Percentiles rank a stretch among this genome's conserved stretches.
Evolutionary conservation across 1,140 invertebrate species (phyloP).

Genomic region (Lycorma delicatula): DNA sequence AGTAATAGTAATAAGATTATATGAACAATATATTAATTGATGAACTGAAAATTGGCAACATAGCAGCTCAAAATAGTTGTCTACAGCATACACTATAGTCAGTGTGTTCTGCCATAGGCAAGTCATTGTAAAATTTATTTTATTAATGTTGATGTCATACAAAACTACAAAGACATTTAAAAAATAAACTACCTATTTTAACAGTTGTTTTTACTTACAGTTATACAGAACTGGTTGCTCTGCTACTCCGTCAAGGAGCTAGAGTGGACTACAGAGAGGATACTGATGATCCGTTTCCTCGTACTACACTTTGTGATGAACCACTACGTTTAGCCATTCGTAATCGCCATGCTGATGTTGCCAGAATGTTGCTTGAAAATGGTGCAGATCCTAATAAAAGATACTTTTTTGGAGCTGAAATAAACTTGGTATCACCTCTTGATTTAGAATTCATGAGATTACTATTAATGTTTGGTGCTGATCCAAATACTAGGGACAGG

Average conservation of each 20-base stretch:
- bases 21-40: too few relatives aligned
- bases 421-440: constrained; percentile 68
- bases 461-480: constrained; percentile 71
- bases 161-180: too few relatives aligned
- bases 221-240: constrained; percentile 58
- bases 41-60: too few relatives aligned
- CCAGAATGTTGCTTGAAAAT: constrained; percentile 52
- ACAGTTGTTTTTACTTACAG: too few relatives aligned
- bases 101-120: too few relatives aligned
- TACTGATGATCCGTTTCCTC: constrained; percentile 41
- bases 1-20: too few relatives aligned
- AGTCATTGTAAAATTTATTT: too few relatives aligned
- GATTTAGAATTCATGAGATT: constrained; percentile 75
- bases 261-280: constrained; percentile 67
- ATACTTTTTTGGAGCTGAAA: constrained; percentile 85
- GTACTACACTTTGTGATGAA: constrained; percentile 69
- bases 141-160: too few relatives aligned
- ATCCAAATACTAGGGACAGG: constrained; percentile 75
- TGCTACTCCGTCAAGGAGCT: constrained; percentile 70
- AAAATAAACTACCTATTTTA: too few relatives aligned
- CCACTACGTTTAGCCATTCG: constrained; percentile 72
- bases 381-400: constrained; percentile 67
- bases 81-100: too few relatives aligned
- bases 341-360: constrained; percentile 68
- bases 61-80: too few relatives aligned